A percentile compares a stretch with the other conserved stretches of the same genome.
These are phyloP conservation scores for Melangyna quadrimaculata DNA, from an alignment of 2,888 invertebrate genomes.

Conservation along the genomic window DNA sequence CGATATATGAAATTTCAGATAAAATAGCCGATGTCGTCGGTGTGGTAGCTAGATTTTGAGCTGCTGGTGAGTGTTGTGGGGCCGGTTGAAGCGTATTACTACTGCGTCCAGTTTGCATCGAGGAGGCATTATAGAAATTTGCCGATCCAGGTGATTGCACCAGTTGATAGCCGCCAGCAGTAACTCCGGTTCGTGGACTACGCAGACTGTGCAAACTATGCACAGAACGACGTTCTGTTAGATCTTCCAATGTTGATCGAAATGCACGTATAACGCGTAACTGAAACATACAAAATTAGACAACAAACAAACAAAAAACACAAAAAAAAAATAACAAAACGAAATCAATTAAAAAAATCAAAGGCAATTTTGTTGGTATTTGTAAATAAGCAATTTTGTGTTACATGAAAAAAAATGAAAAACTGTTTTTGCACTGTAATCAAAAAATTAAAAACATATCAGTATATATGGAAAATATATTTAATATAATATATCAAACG, in stretches of 20 bases:
- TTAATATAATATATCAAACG: conserved; percentile 1
- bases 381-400: conserved; percentile 28
- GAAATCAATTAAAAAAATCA: conserved; percentile 59
- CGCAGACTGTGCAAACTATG: conserved; percentile 98
- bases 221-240: conserved; percentile 99
- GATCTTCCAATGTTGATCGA: conserved; percentile 99
- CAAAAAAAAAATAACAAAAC: conserved; percentile 73
- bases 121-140: conserved; percentile 77
- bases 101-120: conserved; percentile 75
- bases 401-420: conserved; percentile 12
- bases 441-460: conserved; percentile 34
- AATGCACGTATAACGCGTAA: conserved; percentile 99
- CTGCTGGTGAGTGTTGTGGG: conserved; percentile 73
- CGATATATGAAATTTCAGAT: conserved; percentile 87
- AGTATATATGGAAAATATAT: neutral
- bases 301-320: conserved; percentile 78
- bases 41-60: conserved; percentile 73
- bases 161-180: conserved; percentile 74
- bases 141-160: conserved; percentile 73
- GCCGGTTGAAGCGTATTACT: conserved; percentile 73
- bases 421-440: neutral
- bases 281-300: conserved; percentile 87
- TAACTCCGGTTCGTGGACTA: conserved; percentile 87
- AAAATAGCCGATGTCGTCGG: conserved; percentile 78
- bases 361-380: conserved; percentile 17